Conservation (phyloP, 2,888 invertebrate species). For the Cryptus armator region DNA sequence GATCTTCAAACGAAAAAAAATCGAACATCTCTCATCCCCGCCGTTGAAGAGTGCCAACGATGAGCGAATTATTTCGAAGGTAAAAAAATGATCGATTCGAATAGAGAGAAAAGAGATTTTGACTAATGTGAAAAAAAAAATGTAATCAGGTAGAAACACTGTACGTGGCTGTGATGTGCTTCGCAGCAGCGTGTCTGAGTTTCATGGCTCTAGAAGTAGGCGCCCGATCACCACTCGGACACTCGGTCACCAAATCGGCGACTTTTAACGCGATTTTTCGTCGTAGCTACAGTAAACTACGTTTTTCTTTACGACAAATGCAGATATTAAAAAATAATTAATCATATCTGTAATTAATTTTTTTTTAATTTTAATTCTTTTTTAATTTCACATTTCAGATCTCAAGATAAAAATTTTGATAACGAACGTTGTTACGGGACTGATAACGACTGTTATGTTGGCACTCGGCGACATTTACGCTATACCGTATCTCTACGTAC, state of each 20-base stretch:
- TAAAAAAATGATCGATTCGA: conserved; percentile 2
- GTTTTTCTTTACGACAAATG: not conserved
- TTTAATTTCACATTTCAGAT: conserved; percentile 68
- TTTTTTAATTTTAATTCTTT: not conserved
- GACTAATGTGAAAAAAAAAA: not conserved
- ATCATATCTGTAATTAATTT: not conserved
- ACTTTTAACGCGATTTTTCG: conserved; percentile 76
- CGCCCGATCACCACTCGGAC: conserved; percentile 70
- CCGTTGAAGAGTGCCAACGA: conserved; percentile 18
- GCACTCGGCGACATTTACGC: conserved; percentile 73
- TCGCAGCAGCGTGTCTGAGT: conserved; percentile 76
- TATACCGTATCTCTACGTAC: conserved; percentile 77
- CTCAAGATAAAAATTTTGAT: conserved; percentile 74
- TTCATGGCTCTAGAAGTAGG: conserved; percentile 76
- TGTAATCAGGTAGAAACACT: conserved; percentile 70
- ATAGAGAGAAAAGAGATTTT: not conserved
- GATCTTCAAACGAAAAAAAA: conserved; percentile 66
- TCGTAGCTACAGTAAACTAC: conserved; percentile 75
- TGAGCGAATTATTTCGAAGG: conserved; percentile 54
- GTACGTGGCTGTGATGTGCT: conserved; percentile 75
- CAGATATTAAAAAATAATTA: no score
- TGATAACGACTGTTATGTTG: conserved; percentile 76
- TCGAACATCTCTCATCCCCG: conserved; percentile 35
- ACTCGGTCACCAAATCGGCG: conserved; percentile 73
- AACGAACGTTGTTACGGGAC: conserved; percentile 73